Base-by-base conservation (phyloP, 64 coral and sea anemone species). In the Astreopora myriophthalma region DNA sequence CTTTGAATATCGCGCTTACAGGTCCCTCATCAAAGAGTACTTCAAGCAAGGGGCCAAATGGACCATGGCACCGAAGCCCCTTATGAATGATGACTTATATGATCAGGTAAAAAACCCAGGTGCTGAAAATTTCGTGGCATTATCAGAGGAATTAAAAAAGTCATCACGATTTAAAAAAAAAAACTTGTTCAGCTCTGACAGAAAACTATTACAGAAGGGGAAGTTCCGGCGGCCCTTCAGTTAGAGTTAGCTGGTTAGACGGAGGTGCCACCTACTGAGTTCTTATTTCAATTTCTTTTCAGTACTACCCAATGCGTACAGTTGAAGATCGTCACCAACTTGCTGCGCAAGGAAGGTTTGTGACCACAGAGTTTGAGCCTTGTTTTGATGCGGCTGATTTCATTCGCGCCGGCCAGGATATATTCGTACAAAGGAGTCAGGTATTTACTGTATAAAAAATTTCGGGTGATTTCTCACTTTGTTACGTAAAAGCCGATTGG, bases 361-460 rank as follows among this genome's bases (percentile, higher is more conserved):
- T 98, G 2, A 95, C 96, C n/a, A 95, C 89, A 0, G 96, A 98
- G 61, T 92, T 95, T 67, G 96, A 98, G 46, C 93, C 93, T 7
- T 98, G 96, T 29, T 98, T 98, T 81, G 96, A 98, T 86, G 96
- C 96, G 26, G 96, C 96, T 22, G 96, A 98, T 68, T 95, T 98
- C 63, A 98, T 98, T 6, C 69, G 96, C 80, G 89, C 89, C 33
- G 96, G 96, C 16, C 83, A 34, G 58, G 96, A 98, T 66, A 98
- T 98, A 29, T 98, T 98, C 60, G 96, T 79, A 8, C 96, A 98
- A 89, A 67, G 93, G 75, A 98, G 96, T 65, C 89, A 95, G 80
- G 96, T 98, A 91, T 19, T 51, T 22, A 36, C 1, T 11, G 6
- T 19, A 17, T 26, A 46, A 64, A 64, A 26, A 14, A 3, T 58